Percentiles rank a stretch among this genome's conserved stretches.
Evolutionary conservation across 2,113 vertebrate genomes (phyloP).

Genomic region (Osmerus mordax): DNA sequence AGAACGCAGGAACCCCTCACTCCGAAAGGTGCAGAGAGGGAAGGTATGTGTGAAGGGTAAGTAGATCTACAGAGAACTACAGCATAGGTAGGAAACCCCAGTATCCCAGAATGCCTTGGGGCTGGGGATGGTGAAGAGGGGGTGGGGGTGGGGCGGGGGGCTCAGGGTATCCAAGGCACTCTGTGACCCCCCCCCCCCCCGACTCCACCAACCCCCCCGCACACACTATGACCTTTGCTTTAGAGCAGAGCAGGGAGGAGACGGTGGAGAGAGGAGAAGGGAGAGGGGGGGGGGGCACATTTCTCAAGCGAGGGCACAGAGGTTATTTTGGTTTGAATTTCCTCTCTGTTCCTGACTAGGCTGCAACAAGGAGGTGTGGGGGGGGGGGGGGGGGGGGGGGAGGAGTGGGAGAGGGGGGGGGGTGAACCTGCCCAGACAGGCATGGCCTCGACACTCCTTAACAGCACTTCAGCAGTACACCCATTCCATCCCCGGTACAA

Average conservation of each 20-base stretch:
- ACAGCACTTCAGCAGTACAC: slow-evolving; percentile 38
- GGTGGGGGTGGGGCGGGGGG: not conserved
- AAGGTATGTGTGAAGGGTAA: too few relatives aligned
- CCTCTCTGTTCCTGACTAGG: slow-evolving; percentile 60
- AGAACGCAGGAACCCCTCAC: too few relatives aligned
- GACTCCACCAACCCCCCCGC: slow-evolving; percentile 25
- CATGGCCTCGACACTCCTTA: slow-evolving; percentile 45
- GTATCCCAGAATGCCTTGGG: slow-evolving; percentile 25
- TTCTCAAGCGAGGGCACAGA: slow-evolving; percentile 61
- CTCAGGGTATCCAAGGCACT: slow-evolving; percentile 7
- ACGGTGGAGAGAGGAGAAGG: not conserved
- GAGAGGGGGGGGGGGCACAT: slow-evolving; percentile 26
- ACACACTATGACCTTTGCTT: slow-evolving; percentile 59
- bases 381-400: not conserved
- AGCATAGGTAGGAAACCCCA: slow-evolving; percentile 2
- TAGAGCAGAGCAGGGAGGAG: slow-evolving; percentile 52
- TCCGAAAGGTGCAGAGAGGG: too few relatives aligned
- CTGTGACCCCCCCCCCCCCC: slow-evolving; percentile 18
- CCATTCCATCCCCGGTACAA: not conserved
- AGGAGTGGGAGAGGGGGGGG: not conserved
- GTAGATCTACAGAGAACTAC: not conserved
- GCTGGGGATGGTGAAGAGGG: not conserved
- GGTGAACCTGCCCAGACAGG: slow-evolving; percentile 56
- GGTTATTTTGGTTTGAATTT: slow-evolving; percentile 70
- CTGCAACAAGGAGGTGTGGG: slow-evolving; percentile 39